Evolutionary conservation across 2,888 invertebrate species (phyloP).

Genomic region (Caenorhabditis doughertyi): DNA sequence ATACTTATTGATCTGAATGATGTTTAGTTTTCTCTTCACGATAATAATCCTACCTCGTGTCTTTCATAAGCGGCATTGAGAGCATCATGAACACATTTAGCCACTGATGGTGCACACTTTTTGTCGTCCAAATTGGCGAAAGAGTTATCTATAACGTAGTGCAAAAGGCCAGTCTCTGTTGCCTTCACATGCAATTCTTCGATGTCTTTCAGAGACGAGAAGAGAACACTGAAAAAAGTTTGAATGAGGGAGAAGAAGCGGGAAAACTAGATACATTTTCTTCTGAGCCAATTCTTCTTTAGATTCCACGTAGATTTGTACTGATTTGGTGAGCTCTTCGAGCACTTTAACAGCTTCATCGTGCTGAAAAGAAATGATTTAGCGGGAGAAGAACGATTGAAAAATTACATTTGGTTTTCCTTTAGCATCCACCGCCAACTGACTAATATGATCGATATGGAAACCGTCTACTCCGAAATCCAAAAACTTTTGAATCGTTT

Average conservation of each 20-base stretch:
- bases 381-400: not conserved
- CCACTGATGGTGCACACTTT: conserved; percentile 52
- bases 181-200: conserved; percentile 70
- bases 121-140: conserved; percentile 61
- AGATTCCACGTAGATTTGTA: conserved; percentile 54
- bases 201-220: conserved; percentile 74
- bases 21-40: not conserved
- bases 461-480: conserved; percentile 79
- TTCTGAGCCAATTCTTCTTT: conserved; percentile 65
- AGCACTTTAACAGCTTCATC: conserved; percentile 65
- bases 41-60: conserved; percentile 52
- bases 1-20: conserved; percentile 44
- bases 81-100: conserved; percentile 65
- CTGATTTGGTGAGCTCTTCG: conserved; percentile 63
- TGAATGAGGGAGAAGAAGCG: too few relatives aligned
- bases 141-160: conserved; percentile 72
- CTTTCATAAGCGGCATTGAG: conserved; percentile 62
- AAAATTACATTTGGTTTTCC: conserved; percentile 68
- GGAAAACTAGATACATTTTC: conserved; percentile 67
- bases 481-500: conserved; percentile 69
- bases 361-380: conserved; percentile 61
- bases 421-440: conserved; percentile 66
- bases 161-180: conserved; percentile 68
- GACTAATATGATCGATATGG: conserved; percentile 75
- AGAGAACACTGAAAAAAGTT: conserved; percentile 68